These are phyloP conservation scores for Eucidaris tribuloides DNA, from an alignment of 35 echinoderm and acorn worm genomes.

Conservation along the genomic window DNA sequence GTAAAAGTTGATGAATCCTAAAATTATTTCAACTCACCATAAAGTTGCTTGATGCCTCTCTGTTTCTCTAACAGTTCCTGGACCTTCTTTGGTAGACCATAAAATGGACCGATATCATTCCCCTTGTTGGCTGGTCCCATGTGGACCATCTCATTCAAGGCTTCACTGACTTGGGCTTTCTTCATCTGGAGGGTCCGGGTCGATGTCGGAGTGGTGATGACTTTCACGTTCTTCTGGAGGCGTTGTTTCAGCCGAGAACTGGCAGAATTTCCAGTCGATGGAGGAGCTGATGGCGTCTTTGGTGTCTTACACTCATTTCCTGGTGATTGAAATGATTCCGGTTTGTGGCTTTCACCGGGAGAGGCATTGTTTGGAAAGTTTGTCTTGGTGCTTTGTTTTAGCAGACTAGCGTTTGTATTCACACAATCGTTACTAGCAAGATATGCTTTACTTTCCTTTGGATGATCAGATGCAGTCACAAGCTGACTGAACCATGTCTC, in stretches of 20 bases:
- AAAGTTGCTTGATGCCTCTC: constrained; percentile 66
- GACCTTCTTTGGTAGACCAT: constrained; percentile 81
- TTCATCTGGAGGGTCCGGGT: neutral
- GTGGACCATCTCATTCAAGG: constrained; percentile 40
- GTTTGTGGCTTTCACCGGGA: neutral
- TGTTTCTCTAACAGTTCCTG: constrained; percentile 64
- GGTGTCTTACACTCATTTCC: too few relatives aligned
- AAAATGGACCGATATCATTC: constrained; percentile 89
- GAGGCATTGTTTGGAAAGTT: neutral
- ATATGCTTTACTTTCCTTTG: neutral
- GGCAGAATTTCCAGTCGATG: neutral
- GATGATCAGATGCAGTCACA: neutral
- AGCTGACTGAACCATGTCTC: constrained; percentile 37
- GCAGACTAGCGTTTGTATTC: neutral
- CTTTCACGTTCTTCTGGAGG: constrained; percentile 68
- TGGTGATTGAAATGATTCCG: neutral
- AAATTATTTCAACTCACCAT: constrained; percentile 54
- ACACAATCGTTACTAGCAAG: neutral
- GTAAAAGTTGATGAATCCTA: neutral
- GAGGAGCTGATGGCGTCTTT: too few relatives aligned
- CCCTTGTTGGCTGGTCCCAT: neutral
- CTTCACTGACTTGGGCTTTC: constrained; percentile 40
- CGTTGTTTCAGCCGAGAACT: constrained; percentile 43
- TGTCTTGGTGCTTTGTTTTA: neutral
- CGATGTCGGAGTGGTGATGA: constrained; percentile 28